Evolutionary conservation across 2,797 vertebrate genomes (phyloP), one percentile per base, ranked within the genome.

Genomic region (Pristis pectinata): DNA sequence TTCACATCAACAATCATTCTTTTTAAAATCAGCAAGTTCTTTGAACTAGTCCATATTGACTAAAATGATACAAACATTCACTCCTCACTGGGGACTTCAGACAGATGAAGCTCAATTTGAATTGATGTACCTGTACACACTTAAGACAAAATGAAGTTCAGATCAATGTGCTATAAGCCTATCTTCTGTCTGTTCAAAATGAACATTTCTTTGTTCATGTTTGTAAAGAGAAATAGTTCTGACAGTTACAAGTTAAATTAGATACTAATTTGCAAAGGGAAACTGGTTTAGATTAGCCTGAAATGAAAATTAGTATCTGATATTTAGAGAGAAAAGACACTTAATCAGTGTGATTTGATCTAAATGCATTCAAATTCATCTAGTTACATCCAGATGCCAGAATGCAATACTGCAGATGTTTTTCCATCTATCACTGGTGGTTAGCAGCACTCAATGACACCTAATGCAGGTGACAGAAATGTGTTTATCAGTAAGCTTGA

Each of bases 1-100:
- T 76, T 94, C 92, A 94, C 92, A 94, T 94, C 92, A 94, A 94
- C 92, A 94, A 94, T 94, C 92, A 94, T 74, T 94, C 92, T 53
- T 94, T 94, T 94, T 94, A 53, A 94, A 94, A 94, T 74, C 92
- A 94, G 92, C 70, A 94, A 74, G 92, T 76, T 94, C 92, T 94
- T 94, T 94, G 92, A 94, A 94, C 92, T 94, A 34, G 92, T 94
- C 92, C 92, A 94, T 94, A 94, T 94, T 94, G 92, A 94, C 92
- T 76, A 94, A 94, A 72, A 94, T 94, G 70, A 94, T 94, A 94
- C 92, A 94, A 94, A 94, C 92, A 94, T 27, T 94, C 92, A 53
- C 11, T 94, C 15, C 70, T 94, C 92, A 94, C 92, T 56, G 13
- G 92, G 92, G 92, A 94, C 92, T 94, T 94, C 92, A 76, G 27